Evolutionary conservation across 2,888 invertebrate species (phyloP), one percentile per base, ranked within the genome.

Genomic region (Agriopis aurantiaria): DNA sequence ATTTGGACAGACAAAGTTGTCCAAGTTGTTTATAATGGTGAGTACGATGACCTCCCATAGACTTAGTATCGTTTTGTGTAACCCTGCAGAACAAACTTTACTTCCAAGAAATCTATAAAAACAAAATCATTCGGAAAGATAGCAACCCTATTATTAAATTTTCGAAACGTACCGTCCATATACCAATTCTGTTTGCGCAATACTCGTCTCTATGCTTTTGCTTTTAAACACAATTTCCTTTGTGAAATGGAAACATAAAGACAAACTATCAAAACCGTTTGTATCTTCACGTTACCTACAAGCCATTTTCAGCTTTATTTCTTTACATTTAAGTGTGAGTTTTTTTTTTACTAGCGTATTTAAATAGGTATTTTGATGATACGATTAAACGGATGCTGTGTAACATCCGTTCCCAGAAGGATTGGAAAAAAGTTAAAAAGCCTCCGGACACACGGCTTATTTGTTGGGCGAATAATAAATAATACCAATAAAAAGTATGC

Each of bases 361-460:
- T 69, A 69, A 72, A 77, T 77, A 75, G 68, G 74, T 77, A 74
- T 79, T 78, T 79, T 81, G 82, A 79, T 81, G 77, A 79, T 83
- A 80, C 84, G 88, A 89, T 91, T 88, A 88, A 89, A 86, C 89
- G 89, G 89, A 87, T 89, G 88, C 87, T 82, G 80, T 79, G 80
- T 80, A 72, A 88, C 91, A 92, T 93, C 92, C 92, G 92, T 92
- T 93, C 92, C 87, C 92, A 92, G 91, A 91, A 91, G 88, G 89
- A 89, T 88, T 86, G 88, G 80, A 88, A 86, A 83, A 78, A 43
- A 70, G 70, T 75, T 76, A 76, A 81, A 81, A 82, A 80, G 74
- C 65, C 17, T 62, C 45, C 57, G 68, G 75, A 82, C 80, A 81
- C 75, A 83, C 78, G 68, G 83, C 57, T 73, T 63, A 55, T 68